Evolutionary conservation across 2,888 invertebrate species (phyloP), one percentile per base, ranked within the genome.

Genomic region (Philaethria dido): DNA sequence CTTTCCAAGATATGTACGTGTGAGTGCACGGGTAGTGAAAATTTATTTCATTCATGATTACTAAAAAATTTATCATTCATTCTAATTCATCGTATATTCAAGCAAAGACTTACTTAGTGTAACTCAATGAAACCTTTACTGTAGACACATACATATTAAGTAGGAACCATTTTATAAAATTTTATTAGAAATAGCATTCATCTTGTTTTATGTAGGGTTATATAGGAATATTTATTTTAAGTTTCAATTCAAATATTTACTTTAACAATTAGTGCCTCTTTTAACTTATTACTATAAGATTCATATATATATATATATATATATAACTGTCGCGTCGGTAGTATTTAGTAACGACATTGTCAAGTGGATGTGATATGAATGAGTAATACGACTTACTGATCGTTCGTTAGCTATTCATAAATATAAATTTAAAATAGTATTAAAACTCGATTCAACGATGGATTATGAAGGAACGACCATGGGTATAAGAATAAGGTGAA

Each of bases 251-350:
- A n/a, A 52, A 52, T 16, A 52, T 16, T 29, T 25, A 1, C 60
- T 11, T 25, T 75, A 71, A 71, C 69, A 72, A 70, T 72, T 78
- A 77, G 78, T 79, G 75, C 78, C 76, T 78, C 74, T 74, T 77
- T 74, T 73, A 64, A 39, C 33, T 36, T 42, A 11, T 66, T 42
- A 57, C n/a, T 2, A 22, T 22, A 57, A 42, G 39, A 2, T 13
- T 22, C 42, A 42, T 25, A 42, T n/a, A 57, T 57, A 20, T n/a
- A 8, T 9, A 22, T n/a, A 5, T 52, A 33, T 16, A 11, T 52
- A 29, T 33, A 52, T 33, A 29, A 33, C 11, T 3, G 6, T 18
- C 36, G 22, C 36, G 22, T 42, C 57, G 22, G 2, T 22, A n/a
- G 22, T n/a, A 25, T n/a, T 42, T 57, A 25, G 8, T 22, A 25